Base-by-base conservation (phyloP, 2,113 vertebrate species). In the Ursus arctos region DNA sequence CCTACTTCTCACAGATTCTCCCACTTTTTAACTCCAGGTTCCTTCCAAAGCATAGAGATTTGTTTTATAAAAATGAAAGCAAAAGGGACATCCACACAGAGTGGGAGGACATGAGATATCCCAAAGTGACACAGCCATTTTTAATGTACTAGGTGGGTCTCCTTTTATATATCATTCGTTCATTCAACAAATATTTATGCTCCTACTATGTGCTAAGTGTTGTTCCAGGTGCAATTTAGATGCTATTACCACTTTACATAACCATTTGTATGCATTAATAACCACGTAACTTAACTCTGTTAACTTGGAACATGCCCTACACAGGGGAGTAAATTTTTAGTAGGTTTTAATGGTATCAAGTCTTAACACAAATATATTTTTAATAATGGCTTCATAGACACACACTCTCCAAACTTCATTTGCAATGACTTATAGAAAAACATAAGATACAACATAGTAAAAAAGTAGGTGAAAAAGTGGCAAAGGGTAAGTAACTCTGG, bases 21-120 rank as follows among this genome's bases (percentile, higher is more conserved):
- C 43, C 24, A 85, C 53, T 74, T 88, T 89, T 69, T 57, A 85
- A 88, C 43, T 93, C 3, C 57, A 85, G 16, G 16, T 81, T 91
- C 76, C 71, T 65, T 65, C 81, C 81, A 97, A 93, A 81, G 51
- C 31, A 81, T 76, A 88, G 53, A 96, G 33, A 63, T 95, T 79
- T 96, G n/a, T 77, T 91, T 96, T 83, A 93, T 36, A 47, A 94
- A 92, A 72, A 43, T 67, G 36, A 47, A 95, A 95, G 59, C 69
- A 92, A 53, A 3, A 87, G 13, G 57, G 19, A 83, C 51, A 90
- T 24, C n/a, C 14, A 76, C 7, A 7, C 3, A 72, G 36, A 88
- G 6, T 72, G n/a, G 47, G 16, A 95, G 14, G 47, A 86, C 1
- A 95, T 81, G 24, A 93, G 43, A 94, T 43, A 6, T 72, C 53